phyloP scores from a whole-genome alignment of 2,797 vertebrate genomes.

The Myotis planiceps region DNA sequence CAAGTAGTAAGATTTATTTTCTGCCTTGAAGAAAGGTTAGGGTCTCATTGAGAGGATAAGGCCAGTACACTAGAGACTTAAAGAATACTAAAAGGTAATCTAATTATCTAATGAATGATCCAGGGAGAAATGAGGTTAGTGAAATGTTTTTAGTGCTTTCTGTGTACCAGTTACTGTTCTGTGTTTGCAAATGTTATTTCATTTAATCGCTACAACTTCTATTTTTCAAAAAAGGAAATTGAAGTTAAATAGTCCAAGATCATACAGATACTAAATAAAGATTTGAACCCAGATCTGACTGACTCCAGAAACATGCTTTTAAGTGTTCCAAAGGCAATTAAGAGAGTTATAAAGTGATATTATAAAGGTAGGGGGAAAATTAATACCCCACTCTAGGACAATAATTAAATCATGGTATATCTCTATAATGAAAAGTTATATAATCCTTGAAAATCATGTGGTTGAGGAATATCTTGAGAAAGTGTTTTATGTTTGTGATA shows the following conservation, averaged over 20 bases:
- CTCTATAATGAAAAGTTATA: background rate
- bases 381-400: background rate
- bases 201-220: conserved; percentile 39
- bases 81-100: background rate
- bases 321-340: background rate
- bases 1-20: conserved; percentile 42
- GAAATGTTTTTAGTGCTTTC: background rate
- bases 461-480: conserved; percentile 7
- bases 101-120: background rate
- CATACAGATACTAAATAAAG: conserved; percentile 14
- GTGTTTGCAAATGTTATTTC: conserved; percentile 21
- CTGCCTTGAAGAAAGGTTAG: conserved; percentile 27
- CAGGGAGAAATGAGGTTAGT: background rate
- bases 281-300: conserved; percentile 1
- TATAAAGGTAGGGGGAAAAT: background rate
- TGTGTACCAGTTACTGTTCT: background rate
- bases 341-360: background rate
- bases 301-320: background rate
- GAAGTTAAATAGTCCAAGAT: background rate
- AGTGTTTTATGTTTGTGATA: conserved; percentile 25
- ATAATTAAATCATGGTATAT: conserved; percentile 15
- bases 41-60: background rate
- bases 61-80: background rate
- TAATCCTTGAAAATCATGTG: background rate
- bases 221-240: conserved; percentile 40